These are phyloP conservation scores for Rhea pennata DNA, from an alignment of 2,113 vertebrate genomes.

Conservation along the genomic window DNA sequence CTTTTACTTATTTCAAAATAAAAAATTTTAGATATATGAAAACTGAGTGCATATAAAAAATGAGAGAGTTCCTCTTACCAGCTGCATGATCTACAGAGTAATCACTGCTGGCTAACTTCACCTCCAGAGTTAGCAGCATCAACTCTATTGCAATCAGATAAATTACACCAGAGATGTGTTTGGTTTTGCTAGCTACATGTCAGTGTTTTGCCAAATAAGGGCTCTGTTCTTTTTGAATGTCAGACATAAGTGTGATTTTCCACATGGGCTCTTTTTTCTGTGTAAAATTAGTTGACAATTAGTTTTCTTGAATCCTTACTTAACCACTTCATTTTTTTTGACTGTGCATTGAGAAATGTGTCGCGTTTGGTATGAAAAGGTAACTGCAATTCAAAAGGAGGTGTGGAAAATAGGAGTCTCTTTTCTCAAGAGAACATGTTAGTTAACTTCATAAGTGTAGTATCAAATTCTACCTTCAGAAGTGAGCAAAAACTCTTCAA, in stretches of 20 bases:
- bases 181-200: slow-evolving; percentile 56
- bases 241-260: not conserved
- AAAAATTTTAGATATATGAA: not conserved
- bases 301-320: not conserved
- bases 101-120: not conserved
- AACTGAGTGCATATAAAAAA: slow-evolving; percentile 4
- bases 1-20: slow-evolving; percentile 7
- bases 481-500: not conserved
- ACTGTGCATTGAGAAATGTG: not conserved
- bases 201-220: slow-evolving; percentile 59
- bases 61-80: not conserved
- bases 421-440: not conserved
- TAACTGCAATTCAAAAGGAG: not conserved
- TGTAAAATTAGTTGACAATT: not conserved
- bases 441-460: not conserved
- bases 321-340: slow-evolving; percentile 7
- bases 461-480: slow-evolving; percentile 10
- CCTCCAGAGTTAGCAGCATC: not conserved
- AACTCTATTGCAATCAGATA: not conserved
- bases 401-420: not conserved
- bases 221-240: slow-evolving; percentile 6
- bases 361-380: not conserved
- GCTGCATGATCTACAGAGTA: not conserved
- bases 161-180: slow-evolving; percentile 23
- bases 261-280: not conserved